Evolutionary conservation across 2,888 invertebrate species (phyloP).

Genomic region (Euzophera pinguis): DNA sequence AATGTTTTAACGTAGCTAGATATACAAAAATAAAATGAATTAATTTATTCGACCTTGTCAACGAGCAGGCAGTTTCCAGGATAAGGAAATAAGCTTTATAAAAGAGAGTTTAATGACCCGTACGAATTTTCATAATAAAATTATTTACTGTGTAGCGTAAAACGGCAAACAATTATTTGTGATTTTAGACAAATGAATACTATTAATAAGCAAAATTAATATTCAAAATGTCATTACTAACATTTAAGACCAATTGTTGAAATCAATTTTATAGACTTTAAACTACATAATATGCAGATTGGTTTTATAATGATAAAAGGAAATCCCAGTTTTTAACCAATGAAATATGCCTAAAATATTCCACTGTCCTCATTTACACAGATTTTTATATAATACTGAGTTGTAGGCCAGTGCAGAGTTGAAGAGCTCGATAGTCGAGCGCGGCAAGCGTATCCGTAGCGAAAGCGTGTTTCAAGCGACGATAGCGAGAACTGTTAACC

Average conservation of each 20-base stretch:
- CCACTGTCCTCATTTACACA: constrained; percentile 21
- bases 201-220: too few species aligned
- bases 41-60: background rate
- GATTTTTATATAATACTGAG: too few species aligned
- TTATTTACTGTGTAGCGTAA: background rate
- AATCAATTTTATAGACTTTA: background rate
- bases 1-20: too few species aligned
- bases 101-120: background rate
- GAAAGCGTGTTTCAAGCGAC: too few species aligned
- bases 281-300: background rate
- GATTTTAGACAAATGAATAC: background rate
- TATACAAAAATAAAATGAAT: too few species aligned
- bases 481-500: too few species aligned
- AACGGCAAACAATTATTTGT: background rate
- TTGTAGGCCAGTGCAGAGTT: too few species aligned
- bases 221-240: too few species aligned
- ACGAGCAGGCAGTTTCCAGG: background rate
- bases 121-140: background rate
- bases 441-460: too few species aligned
- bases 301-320: constrained; percentile 4
- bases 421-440: too few species aligned
- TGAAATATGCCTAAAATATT: constrained; percentile 17
- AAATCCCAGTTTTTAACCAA: constrained; percentile 7
- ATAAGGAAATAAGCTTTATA: background rate
- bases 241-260: too few species aligned